A percentile compares a stretch with the other conserved stretches of the same genome.
These are phyloP conservation scores for Pogona vitticeps DNA, from an alignment of 2,113 vertebrate species.

Conservation along the genomic window DNA sequence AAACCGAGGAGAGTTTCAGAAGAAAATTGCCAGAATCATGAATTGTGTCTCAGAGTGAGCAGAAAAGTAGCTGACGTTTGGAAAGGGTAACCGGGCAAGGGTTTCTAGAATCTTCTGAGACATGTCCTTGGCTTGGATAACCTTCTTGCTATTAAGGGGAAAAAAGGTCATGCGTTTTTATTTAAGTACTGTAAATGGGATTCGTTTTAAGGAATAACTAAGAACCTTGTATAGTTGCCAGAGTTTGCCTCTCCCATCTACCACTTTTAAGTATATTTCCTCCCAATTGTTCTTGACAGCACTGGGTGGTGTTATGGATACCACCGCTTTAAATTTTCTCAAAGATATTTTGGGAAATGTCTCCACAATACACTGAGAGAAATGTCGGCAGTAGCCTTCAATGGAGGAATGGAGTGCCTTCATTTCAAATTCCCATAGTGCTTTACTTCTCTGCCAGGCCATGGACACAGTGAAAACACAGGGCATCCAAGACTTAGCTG, in stretches of 20 bases:
- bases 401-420: not conserved
- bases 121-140: not conserved
- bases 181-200: not conserved
- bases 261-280: too few species aligned
- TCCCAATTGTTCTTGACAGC: not conserved
- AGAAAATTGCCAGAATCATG: not conserved
- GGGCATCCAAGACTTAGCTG: too few species aligned
- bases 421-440: not conserved
- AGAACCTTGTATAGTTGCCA: too few species aligned
- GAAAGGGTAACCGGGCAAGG: not conserved
- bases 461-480: too few species aligned
- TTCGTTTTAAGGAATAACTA: not conserved
- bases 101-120: not conserved
- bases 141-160: not conserved
- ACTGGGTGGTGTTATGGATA: too few species aligned
- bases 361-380: not conserved
- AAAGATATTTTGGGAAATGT: too few species aligned
- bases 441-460: too few species aligned
- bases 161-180: constrained; percentile 4
- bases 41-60: not conserved
- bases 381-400: not conserved
- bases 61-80: constrained; percentile 16
- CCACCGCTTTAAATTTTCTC: not conserved
- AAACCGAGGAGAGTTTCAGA: not conserved
- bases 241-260: too few species aligned